A percentile compares a stretch with the other conserved stretches of the same genome.
phyloP scores from a whole-genome alignment of 1,140 invertebrate genomes.

The Caenorhabditis tropicalis region DNA sequence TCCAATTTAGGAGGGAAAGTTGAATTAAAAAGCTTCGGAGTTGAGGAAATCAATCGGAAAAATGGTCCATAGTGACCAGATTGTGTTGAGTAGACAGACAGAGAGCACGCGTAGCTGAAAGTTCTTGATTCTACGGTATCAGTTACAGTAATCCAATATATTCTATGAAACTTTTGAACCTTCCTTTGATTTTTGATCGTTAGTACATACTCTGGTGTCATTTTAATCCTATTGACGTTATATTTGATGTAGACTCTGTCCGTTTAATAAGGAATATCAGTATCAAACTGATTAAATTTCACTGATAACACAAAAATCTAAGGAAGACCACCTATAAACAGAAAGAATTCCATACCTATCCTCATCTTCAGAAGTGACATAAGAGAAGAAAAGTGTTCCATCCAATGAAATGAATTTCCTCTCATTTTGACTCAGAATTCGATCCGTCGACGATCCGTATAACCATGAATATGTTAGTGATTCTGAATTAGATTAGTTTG shows the following conservation, averaged over 20 bases:
- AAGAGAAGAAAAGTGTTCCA: constrained; percentile 52
- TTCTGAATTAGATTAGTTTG: constrained; percentile 44
- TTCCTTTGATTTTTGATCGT: no score
- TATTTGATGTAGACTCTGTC: no score
- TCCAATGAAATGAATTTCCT: constrained; percentile 51
- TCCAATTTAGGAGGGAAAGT: constrained; percentile 50
- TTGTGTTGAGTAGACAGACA: constrained; percentile 51
- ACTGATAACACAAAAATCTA: not conserved
- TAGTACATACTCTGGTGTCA: no score
- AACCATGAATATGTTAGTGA: constrained; percentile 52
- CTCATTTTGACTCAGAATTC: constrained; percentile 40
- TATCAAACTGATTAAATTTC: not conserved
- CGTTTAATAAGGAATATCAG: no score
- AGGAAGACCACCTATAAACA: no score
- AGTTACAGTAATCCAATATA: no score
- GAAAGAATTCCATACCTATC: constrained; percentile 48
- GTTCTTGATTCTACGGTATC: no score
- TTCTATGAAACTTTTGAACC: no score
- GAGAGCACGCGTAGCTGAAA: constrained; percentile 54
- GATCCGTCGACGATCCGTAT: constrained; percentile 39
- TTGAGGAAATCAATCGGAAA: constrained; percentile 44
- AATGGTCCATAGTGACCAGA: constrained; percentile 55
- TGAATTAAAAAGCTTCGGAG: constrained; percentile 29
- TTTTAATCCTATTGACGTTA: no score
- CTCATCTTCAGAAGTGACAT: constrained; percentile 47